phyloP scores from a whole-genome alignment of 2,888 invertebrate genomes.

The Chalcosyrphus nemorum region DNA sequence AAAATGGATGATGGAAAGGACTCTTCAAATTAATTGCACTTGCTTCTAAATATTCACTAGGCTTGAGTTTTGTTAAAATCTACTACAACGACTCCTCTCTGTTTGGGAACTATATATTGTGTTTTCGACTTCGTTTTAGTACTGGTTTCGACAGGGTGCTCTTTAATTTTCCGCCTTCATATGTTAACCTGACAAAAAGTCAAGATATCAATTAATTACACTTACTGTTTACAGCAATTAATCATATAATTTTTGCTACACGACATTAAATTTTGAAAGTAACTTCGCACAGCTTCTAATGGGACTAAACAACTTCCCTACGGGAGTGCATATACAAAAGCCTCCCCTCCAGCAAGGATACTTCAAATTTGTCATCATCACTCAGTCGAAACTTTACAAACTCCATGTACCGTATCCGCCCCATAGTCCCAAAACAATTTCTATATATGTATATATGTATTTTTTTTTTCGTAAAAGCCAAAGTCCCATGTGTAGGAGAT shows the following conservation, averaged over 20 bases:
- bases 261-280: not conserved
- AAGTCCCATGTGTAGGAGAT: conserved; percentile 19
- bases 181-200: too few species aligned
- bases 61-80: too few species aligned
- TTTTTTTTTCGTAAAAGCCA: too few species aligned
- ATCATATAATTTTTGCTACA: not conserved
- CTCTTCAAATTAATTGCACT: too few species aligned
- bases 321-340: not conserved
- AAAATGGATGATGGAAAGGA: not conserved
- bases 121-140: too few species aligned
- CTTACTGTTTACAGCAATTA: not conserved
- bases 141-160: too few species aligned
- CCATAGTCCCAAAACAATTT: conserved; percentile 29
- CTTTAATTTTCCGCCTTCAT: too few species aligned
- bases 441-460: too few species aligned
- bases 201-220: not conserved
- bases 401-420: not conserved
- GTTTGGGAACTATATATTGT: too few species aligned
- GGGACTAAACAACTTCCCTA: not conserved
- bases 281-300: not conserved
- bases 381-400: conserved; percentile 33
- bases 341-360: not conserved
- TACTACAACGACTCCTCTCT: too few species aligned
- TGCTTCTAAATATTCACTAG: too few species aligned
- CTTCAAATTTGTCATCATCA: conserved; percentile 54